Percentiles rank a stretch among this genome's conserved stretches.
Evolutionary conservation across 2,113 vertebrate species (phyloP).

Genomic region (Bufo bufo): DNA sequence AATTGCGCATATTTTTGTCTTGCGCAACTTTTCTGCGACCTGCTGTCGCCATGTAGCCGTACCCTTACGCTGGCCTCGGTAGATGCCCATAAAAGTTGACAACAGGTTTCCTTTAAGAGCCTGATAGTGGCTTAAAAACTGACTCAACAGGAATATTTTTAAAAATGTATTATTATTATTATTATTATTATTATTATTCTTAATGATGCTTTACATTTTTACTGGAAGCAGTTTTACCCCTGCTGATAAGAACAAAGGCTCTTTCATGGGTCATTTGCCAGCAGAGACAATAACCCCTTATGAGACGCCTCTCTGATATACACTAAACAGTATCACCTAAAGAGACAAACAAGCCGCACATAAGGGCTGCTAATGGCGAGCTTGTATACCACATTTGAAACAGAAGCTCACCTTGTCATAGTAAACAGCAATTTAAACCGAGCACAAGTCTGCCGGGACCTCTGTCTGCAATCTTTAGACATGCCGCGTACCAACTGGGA

Average conservation of each 20-base stretch:
- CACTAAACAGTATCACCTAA: slow-evolving; percentile 16
- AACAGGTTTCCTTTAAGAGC: no score
- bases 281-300: slow-evolving; percentile 20
- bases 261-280: slow-evolving; percentile 6
- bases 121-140: no score
- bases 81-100: no score
- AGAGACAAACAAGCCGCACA: slow-evolving; percentile 46
- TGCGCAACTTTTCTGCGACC: no score
- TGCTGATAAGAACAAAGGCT: neutral
- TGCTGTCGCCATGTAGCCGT: no score
- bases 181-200: no score
- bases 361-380: slow-evolving; percentile 42
- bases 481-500: slow-evolving; percentile 62
- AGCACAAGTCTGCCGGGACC: slow-evolving; percentile 65
- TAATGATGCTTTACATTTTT: no score
- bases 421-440: slow-evolving; percentile 57
- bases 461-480: slow-evolving; percentile 65
- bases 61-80: no score
- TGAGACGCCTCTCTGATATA: slow-evolving; percentile 31
- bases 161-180: no score
- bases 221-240: no score
- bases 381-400: slow-evolving; percentile 66
- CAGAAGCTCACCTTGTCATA: slow-evolving; percentile 63
- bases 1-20: no score
- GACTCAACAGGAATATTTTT: no score